Conservation (phyloP, 2,888 invertebrate species). For the Coenonympha arcania region DNA sequence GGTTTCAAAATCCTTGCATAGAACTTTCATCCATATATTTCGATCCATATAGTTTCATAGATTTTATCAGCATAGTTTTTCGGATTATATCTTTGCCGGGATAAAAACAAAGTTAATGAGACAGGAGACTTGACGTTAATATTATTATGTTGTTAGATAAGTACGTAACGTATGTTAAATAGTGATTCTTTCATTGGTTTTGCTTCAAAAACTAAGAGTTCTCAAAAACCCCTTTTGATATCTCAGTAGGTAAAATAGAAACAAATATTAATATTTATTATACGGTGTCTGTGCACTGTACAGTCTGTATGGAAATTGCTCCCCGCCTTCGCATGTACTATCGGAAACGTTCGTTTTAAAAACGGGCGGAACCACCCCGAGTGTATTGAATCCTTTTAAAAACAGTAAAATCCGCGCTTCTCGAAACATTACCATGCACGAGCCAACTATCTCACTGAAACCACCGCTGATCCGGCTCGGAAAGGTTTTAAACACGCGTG, state of each 20-base stretch:
- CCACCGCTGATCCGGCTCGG: constrained; percentile 40
- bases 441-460: constrained; percentile 32
- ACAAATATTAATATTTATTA: neutral
- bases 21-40: too few relatives aligned
- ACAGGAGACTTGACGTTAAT: too few relatives aligned
- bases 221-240: neutral
- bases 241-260: constrained; percentile 2
- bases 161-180: too few relatives aligned
- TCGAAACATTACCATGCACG: constrained; percentile 23
- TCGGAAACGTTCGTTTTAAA: constrained; percentile 21
- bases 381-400: constrained; percentile 23
- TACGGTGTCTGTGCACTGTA: neutral
- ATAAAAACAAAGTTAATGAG: too few relatives aligned
- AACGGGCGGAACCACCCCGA: constrained; percentile 16
- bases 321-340: constrained; percentile 15
- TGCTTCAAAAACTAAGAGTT: too few relatives aligned
- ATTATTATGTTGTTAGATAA: too few relatives aligned
- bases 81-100: too few relatives aligned
- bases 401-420: constrained; percentile 23
- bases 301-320: constrained; percentile 15
- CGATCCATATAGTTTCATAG: too few relatives aligned
- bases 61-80: too few relatives aligned
- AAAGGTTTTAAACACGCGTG: constrained; percentile 43
- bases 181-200: too few relatives aligned
- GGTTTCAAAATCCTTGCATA: too few relatives aligned